A percentile compares a stretch with the other conserved stretches of the same genome.
Conservation (phyloP, 1,140 invertebrate genomes). For the Monomorium pharaonis region DNA sequence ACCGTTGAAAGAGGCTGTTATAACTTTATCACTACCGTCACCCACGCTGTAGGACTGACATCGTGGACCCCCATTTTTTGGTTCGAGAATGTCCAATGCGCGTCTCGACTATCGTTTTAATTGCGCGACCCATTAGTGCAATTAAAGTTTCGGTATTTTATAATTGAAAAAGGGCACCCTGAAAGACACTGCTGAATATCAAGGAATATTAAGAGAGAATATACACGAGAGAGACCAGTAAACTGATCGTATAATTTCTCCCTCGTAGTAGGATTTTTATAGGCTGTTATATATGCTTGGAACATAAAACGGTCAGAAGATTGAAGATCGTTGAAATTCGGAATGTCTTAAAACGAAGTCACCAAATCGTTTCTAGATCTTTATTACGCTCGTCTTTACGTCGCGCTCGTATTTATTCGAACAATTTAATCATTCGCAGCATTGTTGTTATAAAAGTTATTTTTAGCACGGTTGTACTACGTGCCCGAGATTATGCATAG, state of each 20-base stretch:
- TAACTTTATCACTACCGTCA: constrained; percentile 67
- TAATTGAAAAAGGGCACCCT: background rate
- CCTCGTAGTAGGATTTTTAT: background rate
- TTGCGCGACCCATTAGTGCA: constrained; percentile 20
- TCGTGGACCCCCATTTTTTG: constrained; percentile 23
- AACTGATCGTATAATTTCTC: background rate
- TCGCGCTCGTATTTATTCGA: constrained; percentile 2
- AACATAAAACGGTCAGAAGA: background rate
- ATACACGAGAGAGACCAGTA: background rate
- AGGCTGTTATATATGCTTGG: background rate
- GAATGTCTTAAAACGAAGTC: constrained; percentile 20
- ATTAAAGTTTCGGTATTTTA: no score
- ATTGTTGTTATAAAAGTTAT: constrained; percentile 27
- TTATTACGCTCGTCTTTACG: background rate
- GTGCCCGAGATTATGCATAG: constrained; percentile 40
- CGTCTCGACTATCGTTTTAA: background rate
- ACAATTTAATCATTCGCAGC: constrained; percentile 10
- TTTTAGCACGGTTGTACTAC: background rate
- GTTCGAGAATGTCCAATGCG: background rate
- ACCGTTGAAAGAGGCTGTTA: constrained; percentile 61
- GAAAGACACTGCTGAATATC: background rate
- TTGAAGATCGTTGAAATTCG: background rate
- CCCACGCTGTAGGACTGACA: background rate
- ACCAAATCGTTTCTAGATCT: background rate
- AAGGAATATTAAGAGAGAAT: background rate